Percentiles rank a stretch among this genome's conserved stretches.
Evolutionary conservation across 2,888 invertebrate genomes (phyloP).

Genomic region (Allacma fusca): DNA sequence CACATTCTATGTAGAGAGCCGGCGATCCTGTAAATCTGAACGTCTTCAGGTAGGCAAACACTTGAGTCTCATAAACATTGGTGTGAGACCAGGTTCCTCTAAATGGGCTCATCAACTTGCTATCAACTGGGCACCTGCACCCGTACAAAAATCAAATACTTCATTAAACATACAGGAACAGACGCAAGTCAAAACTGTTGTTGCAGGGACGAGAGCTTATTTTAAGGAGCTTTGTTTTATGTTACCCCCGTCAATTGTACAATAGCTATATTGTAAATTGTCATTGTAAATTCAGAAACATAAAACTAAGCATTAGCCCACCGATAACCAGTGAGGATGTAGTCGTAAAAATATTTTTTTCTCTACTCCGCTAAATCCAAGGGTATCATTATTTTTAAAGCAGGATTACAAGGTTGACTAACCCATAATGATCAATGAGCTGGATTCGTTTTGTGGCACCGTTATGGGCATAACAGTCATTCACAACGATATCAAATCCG

Average conservation of each 20-base stretch:
- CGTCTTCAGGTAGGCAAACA: constrained; percentile 94
- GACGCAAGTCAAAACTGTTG: not conserved
- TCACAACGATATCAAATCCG: constrained; percentile 93
- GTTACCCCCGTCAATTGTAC: too few relatives aligned
- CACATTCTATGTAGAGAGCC: constrained; percentile 92
- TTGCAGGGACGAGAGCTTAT: too few relatives aligned
- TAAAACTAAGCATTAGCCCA: not conserved
- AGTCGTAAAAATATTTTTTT: constrained; percentile 14
- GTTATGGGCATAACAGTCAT: constrained; percentile 93
- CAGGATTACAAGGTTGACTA: constrained; percentile 62
- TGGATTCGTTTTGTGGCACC: constrained; percentile 91
- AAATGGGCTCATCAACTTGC: constrained; percentile 89
- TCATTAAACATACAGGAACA: constrained; percentile 1
- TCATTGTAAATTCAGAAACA: too few relatives aligned
- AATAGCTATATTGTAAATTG: too few relatives aligned
- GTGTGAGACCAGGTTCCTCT: constrained; percentile 92
- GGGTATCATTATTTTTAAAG: constrained; percentile 30
- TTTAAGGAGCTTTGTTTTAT: too few relatives aligned
- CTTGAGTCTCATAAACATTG: constrained; percentile 90
- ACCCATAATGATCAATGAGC: constrained; percentile 90
- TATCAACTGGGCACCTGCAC: constrained; percentile 85
- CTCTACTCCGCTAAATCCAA: constrained; percentile 15
- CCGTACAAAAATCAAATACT: not conserved
- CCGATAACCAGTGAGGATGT: not conserved
- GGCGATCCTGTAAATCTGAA: constrained; percentile 93